Percentiles rank a stretch among this genome's conserved stretches.
Evolutionary conservation across 1,140 invertebrate genomes (phyloP).

Genomic region (Ooceraea biroi): DNA sequence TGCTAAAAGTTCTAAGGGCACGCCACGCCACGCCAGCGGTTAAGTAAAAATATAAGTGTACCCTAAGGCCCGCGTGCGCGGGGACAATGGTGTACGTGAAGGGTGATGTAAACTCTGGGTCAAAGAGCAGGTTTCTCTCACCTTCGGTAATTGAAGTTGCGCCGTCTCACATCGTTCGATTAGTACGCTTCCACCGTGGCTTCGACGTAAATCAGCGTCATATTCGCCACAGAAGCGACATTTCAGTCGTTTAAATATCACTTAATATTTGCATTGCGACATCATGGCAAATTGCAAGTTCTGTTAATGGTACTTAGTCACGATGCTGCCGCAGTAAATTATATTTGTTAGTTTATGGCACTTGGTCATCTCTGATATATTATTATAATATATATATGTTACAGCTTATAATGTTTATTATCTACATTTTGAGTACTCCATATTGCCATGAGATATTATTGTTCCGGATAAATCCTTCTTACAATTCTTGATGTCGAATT

Average conservation of each 20-base stretch:
- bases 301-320: background rate
- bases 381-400: too few species aligned
- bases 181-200: background rate
- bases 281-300: background rate
- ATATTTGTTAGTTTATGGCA: background rate
- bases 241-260: conserved; percentile 1
- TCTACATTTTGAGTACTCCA: background rate
- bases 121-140: background rate
- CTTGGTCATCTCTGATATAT: too few species aligned
- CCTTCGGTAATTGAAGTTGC: conserved; percentile 10
- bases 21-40: background rate
- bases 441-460: background rate
- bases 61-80: background rate
- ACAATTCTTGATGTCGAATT: background rate
- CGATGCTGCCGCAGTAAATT: background rate
- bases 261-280: background rate
- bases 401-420: background rate
- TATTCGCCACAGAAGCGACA: background rate
- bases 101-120: background rate
- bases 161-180: background rate
- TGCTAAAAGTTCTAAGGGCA: conserved; percentile 47
- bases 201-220: background rate
- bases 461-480: background rate
- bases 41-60: conserved; percentile 53
- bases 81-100: conserved; percentile 12